Base-by-base conservation (phyloP, 2,113 vertebrate genomes). In the Corythornis cristatus region DNA sequence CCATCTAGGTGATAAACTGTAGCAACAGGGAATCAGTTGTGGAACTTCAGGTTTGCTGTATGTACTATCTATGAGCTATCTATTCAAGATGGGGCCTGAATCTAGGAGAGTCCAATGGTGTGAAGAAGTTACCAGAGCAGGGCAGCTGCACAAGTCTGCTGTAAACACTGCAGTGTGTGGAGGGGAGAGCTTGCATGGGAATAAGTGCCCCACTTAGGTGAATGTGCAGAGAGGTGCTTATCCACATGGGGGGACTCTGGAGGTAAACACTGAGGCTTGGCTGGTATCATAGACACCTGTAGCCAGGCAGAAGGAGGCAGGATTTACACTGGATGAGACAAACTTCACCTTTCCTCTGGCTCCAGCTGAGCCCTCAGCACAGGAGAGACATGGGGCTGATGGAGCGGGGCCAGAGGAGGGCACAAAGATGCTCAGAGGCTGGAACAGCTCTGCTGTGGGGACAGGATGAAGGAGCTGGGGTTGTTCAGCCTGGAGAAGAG, bases 251-350 rank as follows among this genome's bases (percentile, higher is more conserved):
- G 31, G 62, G 57, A 19, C 46, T 67, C 65, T 11, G 28, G n/a
- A 64, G 68, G 51, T 40, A 71, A 65, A 60, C 1, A 2, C 37
- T 1, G 2, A 48, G 37, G 50, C 33, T 45, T 18, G 31, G 19
- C 31, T 64, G 19, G 31, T 74, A 10, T 23, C 15, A 5, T 60
- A 43, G 29, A 64, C 31, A 20, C 26, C 12, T 20, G 45, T 33
- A 68, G 42, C 15, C 43, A 58, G 60, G 33, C 65, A 79, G 76
- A 56, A 61, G 26, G 22, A 62, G 29, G 15, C 15, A 6, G 42
- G 65, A 29, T 53, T 83, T 73, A 28, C 7, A 0, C 7, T 57
- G 42, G 2, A 40, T 26, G 35, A 20, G 57, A 33, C 0, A 0
- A 25, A 5, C 26, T n/a, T 29, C n/a, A 14, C 42, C 31, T 35